Evolutionary conservation across 2,797 vertebrate genomes (phyloP).

Genomic region (Chaenodraco wilsoni): DNA sequence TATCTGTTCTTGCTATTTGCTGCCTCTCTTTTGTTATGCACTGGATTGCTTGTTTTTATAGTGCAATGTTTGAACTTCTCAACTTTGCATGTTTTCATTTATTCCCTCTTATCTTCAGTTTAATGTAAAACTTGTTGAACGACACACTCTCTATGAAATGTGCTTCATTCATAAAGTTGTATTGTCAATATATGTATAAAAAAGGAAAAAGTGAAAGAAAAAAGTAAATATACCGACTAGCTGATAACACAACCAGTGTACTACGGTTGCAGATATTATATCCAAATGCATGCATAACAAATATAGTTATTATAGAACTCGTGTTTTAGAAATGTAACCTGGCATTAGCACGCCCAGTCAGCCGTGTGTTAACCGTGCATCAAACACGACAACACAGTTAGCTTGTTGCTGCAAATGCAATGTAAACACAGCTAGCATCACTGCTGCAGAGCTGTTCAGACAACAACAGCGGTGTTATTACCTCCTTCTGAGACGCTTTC

Average conservation of each 20-base stretch:
- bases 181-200: not conserved
- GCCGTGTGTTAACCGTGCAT: not conserved
- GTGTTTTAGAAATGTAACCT: fast-evolving
- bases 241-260: too few species aligned
- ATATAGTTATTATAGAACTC: too few species aligned
- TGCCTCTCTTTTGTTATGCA: not conserved
- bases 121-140: not conserved
- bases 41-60: not conserved
- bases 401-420: constrained; percentile 8
- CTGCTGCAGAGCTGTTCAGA: not conserved
- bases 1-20: not conserved
- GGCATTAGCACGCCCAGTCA: not conserved
- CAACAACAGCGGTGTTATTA: not conserved
- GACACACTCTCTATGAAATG: not conserved
- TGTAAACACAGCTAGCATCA: constrained; percentile 29
- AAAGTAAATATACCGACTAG: not conserved
- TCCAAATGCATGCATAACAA: not conserved
- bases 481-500: not conserved
- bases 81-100: not conserved
- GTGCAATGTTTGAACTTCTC: not conserved
- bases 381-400: not conserved
- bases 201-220: not conserved
- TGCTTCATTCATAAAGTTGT: not conserved
- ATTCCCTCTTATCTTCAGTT: not conserved
- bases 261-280: too few species aligned